Evolutionary conservation across 2,797 vertebrate genomes (phyloP).

Genomic region (Gymnoscopelus braueri): DNA sequence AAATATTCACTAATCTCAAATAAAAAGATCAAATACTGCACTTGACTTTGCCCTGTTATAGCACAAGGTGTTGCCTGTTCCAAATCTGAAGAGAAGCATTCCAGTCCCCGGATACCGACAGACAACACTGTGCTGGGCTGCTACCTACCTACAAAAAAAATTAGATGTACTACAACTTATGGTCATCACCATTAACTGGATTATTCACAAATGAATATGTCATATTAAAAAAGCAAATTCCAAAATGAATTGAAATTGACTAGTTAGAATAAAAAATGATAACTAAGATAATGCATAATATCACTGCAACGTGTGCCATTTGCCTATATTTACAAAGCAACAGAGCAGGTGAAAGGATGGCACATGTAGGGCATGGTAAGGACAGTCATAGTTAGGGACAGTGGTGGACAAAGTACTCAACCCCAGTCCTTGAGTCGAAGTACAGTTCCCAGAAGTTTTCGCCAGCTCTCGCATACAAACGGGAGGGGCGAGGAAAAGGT

Average conservation of each 20-base stretch:
- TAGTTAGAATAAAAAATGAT: conserved; percentile 1
- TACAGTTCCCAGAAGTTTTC: too few species aligned
- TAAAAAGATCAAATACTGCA: too few species aligned
- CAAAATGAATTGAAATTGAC: not conserved
- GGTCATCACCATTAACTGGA: conserved; percentile 9
- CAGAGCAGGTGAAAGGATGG: conserved; percentile 29
- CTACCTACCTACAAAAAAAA: conserved; percentile 55
- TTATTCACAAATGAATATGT: not conserved
- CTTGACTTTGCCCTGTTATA: not conserved
- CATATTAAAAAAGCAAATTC: not conserved
- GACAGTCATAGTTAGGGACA: conserved; percentile 9
- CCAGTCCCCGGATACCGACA: conserved; percentile 10
- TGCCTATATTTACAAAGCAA: conserved; percentile 54
- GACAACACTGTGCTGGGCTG: conserved; percentile 7
- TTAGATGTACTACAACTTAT: conserved; percentile 29
- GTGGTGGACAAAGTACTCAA: too few species aligned
- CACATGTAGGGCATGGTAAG: conserved; percentile 30
- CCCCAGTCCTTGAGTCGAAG: too few species aligned
- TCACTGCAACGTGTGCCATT: conserved; percentile 23
- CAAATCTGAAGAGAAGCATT: conserved; percentile 22
- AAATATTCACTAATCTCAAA: conserved; percentile 6
- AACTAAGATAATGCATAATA: conserved; percentile 12
- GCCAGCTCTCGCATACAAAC: too few species aligned
- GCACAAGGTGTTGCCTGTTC: conserved; percentile 21
- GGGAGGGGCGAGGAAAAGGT: too few species aligned